Evolutionary conservation across 1,140 invertebrate species (phyloP).

Genomic region (Watersipora subatra): DNA sequence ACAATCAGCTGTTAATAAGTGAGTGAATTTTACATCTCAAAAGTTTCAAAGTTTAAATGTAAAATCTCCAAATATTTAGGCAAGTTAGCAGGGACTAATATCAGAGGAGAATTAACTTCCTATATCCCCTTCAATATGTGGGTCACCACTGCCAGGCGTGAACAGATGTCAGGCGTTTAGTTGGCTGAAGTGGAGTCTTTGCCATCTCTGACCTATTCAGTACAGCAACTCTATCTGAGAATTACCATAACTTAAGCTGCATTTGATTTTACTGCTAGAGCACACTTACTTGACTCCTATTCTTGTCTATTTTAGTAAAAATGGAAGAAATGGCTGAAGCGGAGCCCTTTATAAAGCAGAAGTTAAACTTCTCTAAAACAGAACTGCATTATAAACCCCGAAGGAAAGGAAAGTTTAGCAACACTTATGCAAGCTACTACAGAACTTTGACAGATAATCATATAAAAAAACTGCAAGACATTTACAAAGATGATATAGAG

Average conservation of each 20-base stretch:
- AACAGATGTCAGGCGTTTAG: too few species aligned
- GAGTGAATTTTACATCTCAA: too few species aligned
- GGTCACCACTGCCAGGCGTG: too few species aligned
- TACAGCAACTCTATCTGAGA: background rate
- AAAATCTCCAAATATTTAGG: too few species aligned
- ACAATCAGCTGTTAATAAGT: too few species aligned
- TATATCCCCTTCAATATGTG: too few species aligned
- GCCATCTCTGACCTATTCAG: too few species aligned
- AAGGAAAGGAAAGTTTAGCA: background rate
- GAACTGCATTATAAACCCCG: background rate
- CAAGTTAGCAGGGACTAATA: too few species aligned
- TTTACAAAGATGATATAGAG: background rate
- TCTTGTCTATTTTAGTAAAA: background rate
- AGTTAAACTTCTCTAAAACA: background rate
- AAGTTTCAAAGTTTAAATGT: too few species aligned
- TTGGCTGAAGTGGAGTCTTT: too few species aligned
- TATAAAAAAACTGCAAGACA: background rate
- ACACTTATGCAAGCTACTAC: background rate
- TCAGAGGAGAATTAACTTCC: too few species aligned
- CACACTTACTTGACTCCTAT: background rate
- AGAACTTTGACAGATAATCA: background rate
- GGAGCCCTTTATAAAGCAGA: background rate
- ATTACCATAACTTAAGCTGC: background rate
- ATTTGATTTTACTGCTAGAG: background rate
- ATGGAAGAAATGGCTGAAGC: background rate